A percentile compares a stretch with the other conserved stretches of the same genome.
phyloP scores from a whole-genome alignment of 1,140 invertebrate species.

The Trinorchestia longiramus region DNA sequence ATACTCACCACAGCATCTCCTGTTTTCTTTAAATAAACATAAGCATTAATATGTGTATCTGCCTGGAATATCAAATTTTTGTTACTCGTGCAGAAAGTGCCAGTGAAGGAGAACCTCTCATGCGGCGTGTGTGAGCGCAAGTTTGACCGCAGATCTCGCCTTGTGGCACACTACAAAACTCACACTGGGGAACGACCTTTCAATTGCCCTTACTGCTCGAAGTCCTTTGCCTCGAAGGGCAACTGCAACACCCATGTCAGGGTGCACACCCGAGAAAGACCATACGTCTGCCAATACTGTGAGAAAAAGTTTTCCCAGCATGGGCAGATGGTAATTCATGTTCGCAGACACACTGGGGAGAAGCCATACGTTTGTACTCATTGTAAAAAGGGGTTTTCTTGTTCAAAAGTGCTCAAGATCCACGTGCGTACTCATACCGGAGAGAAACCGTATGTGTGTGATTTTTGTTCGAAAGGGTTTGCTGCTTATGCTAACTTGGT shows the following conservation, averaged over 20 bases:
- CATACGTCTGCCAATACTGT: conserved; percentile 69
- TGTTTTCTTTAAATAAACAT: neutral
- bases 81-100: neutral
- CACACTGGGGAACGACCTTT: conserved; percentile 73
- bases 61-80: neutral
- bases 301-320: conserved; percentile 75
- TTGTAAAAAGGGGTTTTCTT: conserved; percentile 79
- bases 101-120: conserved; percentile 54
- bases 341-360: conserved; percentile 88
- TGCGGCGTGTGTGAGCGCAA: conserved; percentile 69
- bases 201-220: conserved; percentile 71
- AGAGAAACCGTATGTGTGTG: conserved; percentile 73
- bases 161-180: conserved; percentile 69
- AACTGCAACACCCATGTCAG: conserved; percentile 75
- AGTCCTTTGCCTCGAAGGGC: conserved; percentile 67
- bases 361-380: conserved; percentile 85
- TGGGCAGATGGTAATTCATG: conserved; percentile 81
- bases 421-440: conserved; percentile 73
- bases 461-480: conserved; percentile 67
- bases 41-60: neutral
- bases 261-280: conserved; percentile 74
- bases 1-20: neutral
- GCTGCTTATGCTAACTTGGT: conserved; percentile 72
- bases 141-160: conserved; percentile 68
- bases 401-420: conserved; percentile 76